Conservation (phyloP, 2,797 vertebrate genomes). For the Pangasius krempfi region DNA sequence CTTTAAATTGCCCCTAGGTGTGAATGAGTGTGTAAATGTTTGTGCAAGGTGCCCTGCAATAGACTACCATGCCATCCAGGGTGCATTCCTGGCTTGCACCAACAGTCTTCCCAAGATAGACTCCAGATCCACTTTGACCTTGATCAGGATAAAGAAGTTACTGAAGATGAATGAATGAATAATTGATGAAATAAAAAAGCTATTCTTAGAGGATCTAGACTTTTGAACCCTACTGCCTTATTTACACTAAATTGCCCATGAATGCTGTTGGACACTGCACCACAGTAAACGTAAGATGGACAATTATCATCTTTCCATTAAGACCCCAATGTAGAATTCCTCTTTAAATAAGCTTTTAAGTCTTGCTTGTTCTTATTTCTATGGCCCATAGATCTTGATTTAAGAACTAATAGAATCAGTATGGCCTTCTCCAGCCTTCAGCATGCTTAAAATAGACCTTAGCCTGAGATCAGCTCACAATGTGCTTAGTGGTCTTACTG, state of each 20-base stretch:
- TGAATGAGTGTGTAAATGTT: neutral
- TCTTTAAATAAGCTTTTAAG: neutral
- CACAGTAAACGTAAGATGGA: neutral
- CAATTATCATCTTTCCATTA: neutral
- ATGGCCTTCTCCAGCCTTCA: neutral
- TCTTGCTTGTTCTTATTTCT: neutral
- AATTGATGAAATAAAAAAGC: neutral
- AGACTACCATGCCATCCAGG: neutral
- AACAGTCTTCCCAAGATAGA: neutral
- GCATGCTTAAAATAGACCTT: neutral
- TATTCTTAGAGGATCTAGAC: neutral
- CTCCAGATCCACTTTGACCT: neutral
- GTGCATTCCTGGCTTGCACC: neutral
- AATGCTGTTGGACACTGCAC: neutral
- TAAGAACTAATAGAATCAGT: neutral
- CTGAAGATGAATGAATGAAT: neutral
- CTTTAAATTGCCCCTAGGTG: neutral
- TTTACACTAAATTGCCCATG: neutral
- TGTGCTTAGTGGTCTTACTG: neutral
- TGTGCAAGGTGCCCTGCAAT: neutral
- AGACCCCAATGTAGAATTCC: neutral
- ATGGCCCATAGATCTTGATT: neutral
- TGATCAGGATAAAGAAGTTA: neutral
- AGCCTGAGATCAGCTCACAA: neutral
- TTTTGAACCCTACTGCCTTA: neutral